These are phyloP conservation scores for Drosophila niveifrons DNA, from an alignment of 2,888 invertebrate genomes.

Conservation along the genomic window DNA sequence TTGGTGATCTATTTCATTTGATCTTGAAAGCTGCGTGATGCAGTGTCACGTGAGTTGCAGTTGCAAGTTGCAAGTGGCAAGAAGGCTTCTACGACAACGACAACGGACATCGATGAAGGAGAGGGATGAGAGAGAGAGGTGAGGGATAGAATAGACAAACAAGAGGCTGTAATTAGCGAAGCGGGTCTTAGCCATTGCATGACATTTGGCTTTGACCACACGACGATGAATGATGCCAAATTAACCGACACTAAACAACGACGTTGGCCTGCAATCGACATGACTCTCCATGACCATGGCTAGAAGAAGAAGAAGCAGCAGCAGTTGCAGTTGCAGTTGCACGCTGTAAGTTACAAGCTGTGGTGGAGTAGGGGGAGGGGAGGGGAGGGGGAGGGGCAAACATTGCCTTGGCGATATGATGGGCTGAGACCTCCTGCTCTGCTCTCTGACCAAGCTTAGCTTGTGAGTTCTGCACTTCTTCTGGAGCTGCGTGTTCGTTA, in stretches of 20 bases:
- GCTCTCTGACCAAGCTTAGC: background rate
- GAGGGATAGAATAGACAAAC: constrained; percentile 28
- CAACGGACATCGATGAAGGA: too few relatives aligned
- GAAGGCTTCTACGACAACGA: constrained; percentile 37
- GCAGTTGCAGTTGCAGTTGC: too few relatives aligned
- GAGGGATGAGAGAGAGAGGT: background rate
- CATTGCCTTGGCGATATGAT: constrained; percentile 20
- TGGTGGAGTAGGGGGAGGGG: background rate
- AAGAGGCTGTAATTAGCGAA: constrained; percentile 74
- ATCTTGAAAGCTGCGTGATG: constrained; percentile 58
- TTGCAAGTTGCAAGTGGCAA: constrained; percentile 24
- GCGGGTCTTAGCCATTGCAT: constrained; percentile 62
- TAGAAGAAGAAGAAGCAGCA: background rate
- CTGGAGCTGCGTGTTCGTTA: constrained; percentile 74
- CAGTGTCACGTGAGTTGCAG: constrained; percentile 61
- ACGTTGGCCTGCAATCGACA: constrained; percentile 27
- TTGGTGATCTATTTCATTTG: constrained; percentile 65
- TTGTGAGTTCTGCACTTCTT: background rate
- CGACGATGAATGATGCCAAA: constrained; percentile 77
- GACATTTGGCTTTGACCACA: constrained; percentile 71
- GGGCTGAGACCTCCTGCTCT: constrained; percentile 40
- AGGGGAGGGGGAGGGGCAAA: background rate
- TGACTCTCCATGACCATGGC: constrained; percentile 1
- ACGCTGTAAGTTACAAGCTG: background rate
- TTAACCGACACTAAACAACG: constrained; percentile 49